Conservation (phyloP, 2,888 invertebrate species). For the Neoitamus cyanurus region DNA sequence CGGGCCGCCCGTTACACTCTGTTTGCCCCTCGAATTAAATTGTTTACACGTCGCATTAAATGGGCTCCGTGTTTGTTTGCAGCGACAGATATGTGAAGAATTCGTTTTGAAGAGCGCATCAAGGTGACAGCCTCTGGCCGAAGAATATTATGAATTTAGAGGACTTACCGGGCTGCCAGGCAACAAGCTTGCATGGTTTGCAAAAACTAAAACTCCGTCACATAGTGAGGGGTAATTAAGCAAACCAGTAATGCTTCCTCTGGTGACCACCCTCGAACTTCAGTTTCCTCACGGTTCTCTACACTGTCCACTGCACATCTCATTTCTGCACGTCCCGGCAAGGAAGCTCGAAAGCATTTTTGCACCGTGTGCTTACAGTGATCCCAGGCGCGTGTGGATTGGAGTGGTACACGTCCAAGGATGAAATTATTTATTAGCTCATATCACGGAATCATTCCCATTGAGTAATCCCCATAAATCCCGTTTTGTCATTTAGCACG, state of each 20-base stretch:
- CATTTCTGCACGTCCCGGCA: background rate
- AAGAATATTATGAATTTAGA: background rate
- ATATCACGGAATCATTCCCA: slow-evolving; percentile 34
- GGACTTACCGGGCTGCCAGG: background rate
- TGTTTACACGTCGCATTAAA: slow-evolving; percentile 38
- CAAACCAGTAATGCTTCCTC: background rate
- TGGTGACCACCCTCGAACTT: background rate
- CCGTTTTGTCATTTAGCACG: slow-evolving; percentile 12
- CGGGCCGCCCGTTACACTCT: background rate
- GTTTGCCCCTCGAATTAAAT: slow-evolving; percentile 33
- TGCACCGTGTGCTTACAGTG: background rate
- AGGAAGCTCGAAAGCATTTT: background rate
- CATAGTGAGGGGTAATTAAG: background rate
- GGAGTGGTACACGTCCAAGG: slow-evolving; percentile 3
- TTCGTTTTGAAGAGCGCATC: background rate
- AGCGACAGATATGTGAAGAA: slow-evolving; percentile 11
- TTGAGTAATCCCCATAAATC: slow-evolving; percentile 3
- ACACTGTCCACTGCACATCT: background rate
- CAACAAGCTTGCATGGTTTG: background rate
- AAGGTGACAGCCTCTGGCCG: background rate
- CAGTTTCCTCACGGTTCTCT: background rate
- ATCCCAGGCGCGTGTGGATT: background rate
- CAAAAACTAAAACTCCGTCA: background rate
- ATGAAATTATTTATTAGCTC: slow-evolving; percentile 38
- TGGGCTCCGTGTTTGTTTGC: background rate